These are phyloP conservation scores for Drosophila ironensis DNA, from an alignment of 1,140 invertebrate species.

Conservation along the genomic window DNA sequence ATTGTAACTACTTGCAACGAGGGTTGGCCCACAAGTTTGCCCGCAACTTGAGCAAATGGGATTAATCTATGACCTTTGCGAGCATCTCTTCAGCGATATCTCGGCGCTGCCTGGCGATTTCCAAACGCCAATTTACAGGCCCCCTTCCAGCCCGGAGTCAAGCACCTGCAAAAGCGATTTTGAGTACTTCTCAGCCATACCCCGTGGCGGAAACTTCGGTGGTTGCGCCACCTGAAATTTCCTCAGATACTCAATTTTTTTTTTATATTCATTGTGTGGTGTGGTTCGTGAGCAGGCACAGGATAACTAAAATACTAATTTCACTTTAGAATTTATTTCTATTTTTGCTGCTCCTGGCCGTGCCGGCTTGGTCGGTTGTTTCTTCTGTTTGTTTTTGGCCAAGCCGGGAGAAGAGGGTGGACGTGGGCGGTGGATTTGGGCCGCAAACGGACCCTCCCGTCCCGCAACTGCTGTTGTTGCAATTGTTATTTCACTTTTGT, in stretches of 20 bases:
- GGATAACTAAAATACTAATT: slow-evolving; percentile 81
- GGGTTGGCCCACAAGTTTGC: slow-evolving; percentile 3
- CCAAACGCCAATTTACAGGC: slow-evolving; percentile 42
- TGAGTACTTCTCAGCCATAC: slow-evolving; percentile 38
- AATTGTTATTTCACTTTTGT: slow-evolving; percentile 78
- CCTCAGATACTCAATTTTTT: slow-evolving; percentile 24
- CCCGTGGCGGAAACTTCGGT: neutral
- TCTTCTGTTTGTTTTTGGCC: slow-evolving; percentile 73
- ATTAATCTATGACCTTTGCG: too few relatives aligned
- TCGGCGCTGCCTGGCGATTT: too few relatives aligned
- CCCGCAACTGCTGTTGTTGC: slow-evolving; percentile 46
- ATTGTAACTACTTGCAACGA: slow-evolving; percentile 31
- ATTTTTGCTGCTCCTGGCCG: slow-evolving; percentile 45
- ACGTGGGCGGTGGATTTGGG: neutral
- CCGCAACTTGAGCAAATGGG: too few relatives aligned
- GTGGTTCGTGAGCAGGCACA: slow-evolving; percentile 48
- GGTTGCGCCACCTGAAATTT: slow-evolving; percentile 35
- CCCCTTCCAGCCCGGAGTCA: neutral
- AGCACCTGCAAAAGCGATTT: slow-evolving; percentile 42
- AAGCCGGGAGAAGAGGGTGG: slow-evolving; percentile 8
- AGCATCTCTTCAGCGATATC: too few relatives aligned
- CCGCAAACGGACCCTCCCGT: slow-evolving; percentile 8
- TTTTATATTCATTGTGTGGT: slow-evolving; percentile 18
- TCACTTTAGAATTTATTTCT: slow-evolving; percentile 76
- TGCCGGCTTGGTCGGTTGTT: slow-evolving; percentile 26